Percentiles rank a stretch among this genome's conserved stretches.
phyloP scores from a whole-genome alignment of 1,140 invertebrate genomes.

The Arctopsyche grandis region DNA sequence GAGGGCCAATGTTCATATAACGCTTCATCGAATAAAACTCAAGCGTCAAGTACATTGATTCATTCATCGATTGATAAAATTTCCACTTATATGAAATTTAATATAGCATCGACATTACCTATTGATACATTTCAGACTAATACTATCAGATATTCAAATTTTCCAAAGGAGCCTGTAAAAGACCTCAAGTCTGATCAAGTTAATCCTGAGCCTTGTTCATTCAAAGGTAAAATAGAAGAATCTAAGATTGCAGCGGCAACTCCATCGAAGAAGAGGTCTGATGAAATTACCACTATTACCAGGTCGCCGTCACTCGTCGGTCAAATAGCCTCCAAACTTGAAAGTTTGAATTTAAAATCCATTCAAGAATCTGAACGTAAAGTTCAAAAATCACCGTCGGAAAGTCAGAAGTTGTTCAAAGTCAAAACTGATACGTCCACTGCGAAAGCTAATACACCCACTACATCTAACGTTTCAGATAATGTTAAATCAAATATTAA shows the following conservation, averaged over 20 bases:
- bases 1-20: background rate
- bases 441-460: background rate
- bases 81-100: background rate
- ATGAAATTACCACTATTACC: slow-evolving; percentile 5
- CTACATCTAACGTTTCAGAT: background rate
- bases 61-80: background rate
- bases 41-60: background rate
- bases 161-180: background rate
- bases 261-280: background rate
- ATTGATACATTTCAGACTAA: background rate
- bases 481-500: background rate
- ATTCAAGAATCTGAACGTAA: slow-evolving; percentile 46
- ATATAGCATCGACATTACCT: background rate
- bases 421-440: slow-evolving; percentile 34
- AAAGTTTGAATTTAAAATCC: slow-evolving; percentile 50
- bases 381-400: slow-evolving; percentile 36
- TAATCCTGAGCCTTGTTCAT: background rate
- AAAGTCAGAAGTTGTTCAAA: slow-evolving; percentile 49
- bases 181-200: background rate
- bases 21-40: too few relatives aligned
- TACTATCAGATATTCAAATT: background rate
- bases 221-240: background rate
- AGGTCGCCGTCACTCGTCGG: slow-evolving; percentile 49
- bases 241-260: background rate
- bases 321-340: slow-evolving; percentile 52